Evolutionary conservation across 2,888 invertebrate species (phyloP).

Genomic region (Euspilapteryx auroguttella): DNA sequence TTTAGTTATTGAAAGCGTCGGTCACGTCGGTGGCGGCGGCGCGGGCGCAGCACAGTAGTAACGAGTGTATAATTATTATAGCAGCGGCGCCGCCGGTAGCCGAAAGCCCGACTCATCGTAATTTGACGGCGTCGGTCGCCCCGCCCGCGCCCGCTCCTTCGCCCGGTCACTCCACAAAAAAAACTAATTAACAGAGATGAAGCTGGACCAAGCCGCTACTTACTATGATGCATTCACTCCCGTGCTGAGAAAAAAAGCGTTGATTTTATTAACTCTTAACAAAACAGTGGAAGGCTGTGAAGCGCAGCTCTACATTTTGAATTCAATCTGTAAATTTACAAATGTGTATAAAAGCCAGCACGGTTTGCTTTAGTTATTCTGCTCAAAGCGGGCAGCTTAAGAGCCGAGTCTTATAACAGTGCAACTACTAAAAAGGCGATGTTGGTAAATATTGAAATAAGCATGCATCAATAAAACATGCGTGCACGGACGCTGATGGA

Average conservation of each 20-base stretch:
- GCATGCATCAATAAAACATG: slow-evolving; percentile 6
- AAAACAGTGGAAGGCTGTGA: too few relatives aligned
- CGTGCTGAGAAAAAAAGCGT: slow-evolving; percentile 1
- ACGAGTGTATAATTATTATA: slow-evolving; percentile 58
- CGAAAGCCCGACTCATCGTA: slow-evolving; percentile 60
- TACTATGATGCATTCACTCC: too few relatives aligned
- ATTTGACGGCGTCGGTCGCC: slow-evolving; percentile 56
- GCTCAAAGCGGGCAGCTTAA: too few relatives aligned
- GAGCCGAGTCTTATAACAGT: too few relatives aligned
- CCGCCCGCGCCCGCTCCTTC: slow-evolving; percentile 24
- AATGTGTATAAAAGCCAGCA: too few relatives aligned
- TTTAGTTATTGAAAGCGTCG: slow-evolving; percentile 16
- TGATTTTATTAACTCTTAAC: slow-evolving; percentile 2
- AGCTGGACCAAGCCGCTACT: slow-evolving; percentile 12
- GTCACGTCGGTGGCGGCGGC: slow-evolving; percentile 19
- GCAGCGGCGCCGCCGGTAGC: slow-evolving; percentile 43
- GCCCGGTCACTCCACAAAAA: too few relatives aligned
- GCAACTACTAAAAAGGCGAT: too few relatives aligned
- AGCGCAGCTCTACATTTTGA: too few relatives aligned
- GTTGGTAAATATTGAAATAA: neutral
- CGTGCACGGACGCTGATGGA: slow-evolving; percentile 10
- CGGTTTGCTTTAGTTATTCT: too few relatives aligned
- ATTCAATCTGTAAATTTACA: too few relatives aligned
- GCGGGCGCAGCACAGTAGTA: slow-evolving; percentile 52
- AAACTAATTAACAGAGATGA: slow-evolving; percentile 58